Conservation (phyloP, 2,888 invertebrate species). For the Amblyteles armatorius region DNA sequence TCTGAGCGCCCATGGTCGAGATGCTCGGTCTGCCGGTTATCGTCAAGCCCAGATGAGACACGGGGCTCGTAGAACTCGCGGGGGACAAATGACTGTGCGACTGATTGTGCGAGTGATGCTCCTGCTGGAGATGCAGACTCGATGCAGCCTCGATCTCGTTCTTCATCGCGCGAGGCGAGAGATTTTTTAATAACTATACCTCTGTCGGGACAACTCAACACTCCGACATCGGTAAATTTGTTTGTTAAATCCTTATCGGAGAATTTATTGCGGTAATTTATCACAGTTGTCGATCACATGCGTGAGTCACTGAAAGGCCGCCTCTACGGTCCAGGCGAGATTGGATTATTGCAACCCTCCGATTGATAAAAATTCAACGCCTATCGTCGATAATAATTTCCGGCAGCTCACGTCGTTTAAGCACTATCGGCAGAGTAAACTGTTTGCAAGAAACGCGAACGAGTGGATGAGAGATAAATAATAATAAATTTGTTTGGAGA, state of each 20-base stretch:
- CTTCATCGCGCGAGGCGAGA: conserved; percentile 75
- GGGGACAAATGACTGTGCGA: conserved; percentile 54
- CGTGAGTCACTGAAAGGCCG: neutral
- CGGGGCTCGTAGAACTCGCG: conserved; percentile 41
- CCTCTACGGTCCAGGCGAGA: neutral
- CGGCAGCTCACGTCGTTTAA: neutral
- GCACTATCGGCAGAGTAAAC: conserved; percentile 67
- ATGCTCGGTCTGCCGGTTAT: conserved; percentile 57
- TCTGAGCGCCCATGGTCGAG: conserved; percentile 57
- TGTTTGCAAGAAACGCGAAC: conserved; percentile 70
- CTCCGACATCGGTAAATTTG: conserved; percentile 3
- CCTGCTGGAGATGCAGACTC: conserved; percentile 70
- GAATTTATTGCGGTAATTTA: neutral
- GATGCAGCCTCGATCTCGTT: conserved; percentile 77
- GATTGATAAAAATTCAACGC: neutral
- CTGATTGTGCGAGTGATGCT: conserved; percentile 61
- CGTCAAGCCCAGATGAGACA: conserved; percentile 29
- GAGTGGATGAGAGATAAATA: conserved; percentile 70
- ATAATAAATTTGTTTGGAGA: conserved; percentile 69
- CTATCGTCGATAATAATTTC: neutral
- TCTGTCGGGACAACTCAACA: neutral
- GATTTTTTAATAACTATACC: neutral
- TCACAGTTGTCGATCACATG: conserved; percentile 1
- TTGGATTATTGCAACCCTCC: conserved; percentile 32
- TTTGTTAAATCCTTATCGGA: neutral